These are phyloP conservation scores for Hydropsyche tenuis DNA, from an alignment of 1,140 invertebrate genomes.

Conservation along the genomic window DNA sequence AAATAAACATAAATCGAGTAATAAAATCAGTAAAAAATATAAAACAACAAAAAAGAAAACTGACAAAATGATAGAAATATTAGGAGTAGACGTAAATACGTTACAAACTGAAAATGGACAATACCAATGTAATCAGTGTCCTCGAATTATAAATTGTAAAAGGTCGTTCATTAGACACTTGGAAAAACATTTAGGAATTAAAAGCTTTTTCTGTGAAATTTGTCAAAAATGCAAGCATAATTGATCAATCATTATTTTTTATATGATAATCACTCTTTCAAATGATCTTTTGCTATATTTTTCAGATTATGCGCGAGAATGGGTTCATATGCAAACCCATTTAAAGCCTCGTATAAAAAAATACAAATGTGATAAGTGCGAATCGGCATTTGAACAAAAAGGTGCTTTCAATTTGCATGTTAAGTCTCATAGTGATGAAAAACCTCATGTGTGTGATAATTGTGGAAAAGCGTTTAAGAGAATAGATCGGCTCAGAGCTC, in stretches of 20 bases:
- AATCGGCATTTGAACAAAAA: constrained; percentile 35
- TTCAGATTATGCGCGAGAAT: constrained; percentile 44
- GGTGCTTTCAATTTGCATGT: constrained; percentile 36
- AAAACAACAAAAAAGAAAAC: constrained; percentile 19
- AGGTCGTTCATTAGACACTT: constrained; percentile 42
- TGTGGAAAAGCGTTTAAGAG: constrained; percentile 43
- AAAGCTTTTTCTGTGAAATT: constrained; percentile 45
- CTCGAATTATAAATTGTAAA: constrained; percentile 19
- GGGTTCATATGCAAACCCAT: constrained; percentile 49
- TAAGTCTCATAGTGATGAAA: constrained; percentile 28
- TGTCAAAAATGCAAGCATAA: constrained; percentile 45
- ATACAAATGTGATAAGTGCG: constrained; percentile 43
- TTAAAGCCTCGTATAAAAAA: constrained; percentile 33
- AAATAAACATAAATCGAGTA: constrained; percentile 29
- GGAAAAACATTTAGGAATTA: constrained; percentile 44
- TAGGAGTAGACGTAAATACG: constrained; percentile 40
- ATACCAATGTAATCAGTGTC: constrained; percentile 43
- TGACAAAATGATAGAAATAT: constrained; percentile 33
- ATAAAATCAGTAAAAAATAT: neutral
- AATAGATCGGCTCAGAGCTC: constrained; percentile 32
- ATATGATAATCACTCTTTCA: neutral
- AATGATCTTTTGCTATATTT: neutral
- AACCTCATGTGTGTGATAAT: constrained; percentile 40
- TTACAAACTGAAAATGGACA: constrained; percentile 11
- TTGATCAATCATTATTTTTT: neutral